Evolutionary conservation across 2,888 invertebrate species (phyloP), one percentile per base, ranked within the genome.

Genomic region (Ormia ochracea): DNA sequence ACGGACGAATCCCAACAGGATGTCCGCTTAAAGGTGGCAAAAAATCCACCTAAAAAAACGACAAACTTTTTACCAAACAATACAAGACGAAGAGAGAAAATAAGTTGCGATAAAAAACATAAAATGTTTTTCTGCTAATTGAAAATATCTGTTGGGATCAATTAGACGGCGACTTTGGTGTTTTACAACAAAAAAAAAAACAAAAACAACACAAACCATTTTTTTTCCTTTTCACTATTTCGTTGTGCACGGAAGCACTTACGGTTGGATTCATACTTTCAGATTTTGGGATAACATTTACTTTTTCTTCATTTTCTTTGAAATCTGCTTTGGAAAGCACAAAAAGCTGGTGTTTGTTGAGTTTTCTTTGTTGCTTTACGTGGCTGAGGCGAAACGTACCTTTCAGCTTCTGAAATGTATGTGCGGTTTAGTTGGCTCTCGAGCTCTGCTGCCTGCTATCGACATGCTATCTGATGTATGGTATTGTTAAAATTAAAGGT

Each of bases 131-230:
- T 84, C 85, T 87, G 86, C 87, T 88, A 88, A 88, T 88, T 88
- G 88, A 88, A 88, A 88, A 88, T 88, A 88, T 88, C 87, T 88
- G 88, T 88, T 85, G 88, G 88, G 88, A 88, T 88, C 88, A 88
- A 88, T 88, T 88, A 88, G 88, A 85, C 83, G 76, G 76, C 76
- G 80, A 72, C 80, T 80, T 80, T 80, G 80, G 72, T 76, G 72
- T 72, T 76, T 73, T 72, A 76, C 76, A 80, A 73, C 56, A 72
- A n/a, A n/a, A n/a, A n/a, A n/a, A n/a, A n/a, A n/a, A n/a, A n/a
- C n/a, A n/a, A n/a, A n/a, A n/a, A n/a, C n/a, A n/a, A n/a, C n/a
- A n/a, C n/a, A n/a, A n/a, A n/a, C n/a, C n/a, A 72, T 43, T 50
- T 48, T 26, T 33, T 31, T 28, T 28, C 21, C 36, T 4, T 66